Conservation (phyloP, 2,888 invertebrate genomes). For the Fissipunctia ypsillon region DNA sequence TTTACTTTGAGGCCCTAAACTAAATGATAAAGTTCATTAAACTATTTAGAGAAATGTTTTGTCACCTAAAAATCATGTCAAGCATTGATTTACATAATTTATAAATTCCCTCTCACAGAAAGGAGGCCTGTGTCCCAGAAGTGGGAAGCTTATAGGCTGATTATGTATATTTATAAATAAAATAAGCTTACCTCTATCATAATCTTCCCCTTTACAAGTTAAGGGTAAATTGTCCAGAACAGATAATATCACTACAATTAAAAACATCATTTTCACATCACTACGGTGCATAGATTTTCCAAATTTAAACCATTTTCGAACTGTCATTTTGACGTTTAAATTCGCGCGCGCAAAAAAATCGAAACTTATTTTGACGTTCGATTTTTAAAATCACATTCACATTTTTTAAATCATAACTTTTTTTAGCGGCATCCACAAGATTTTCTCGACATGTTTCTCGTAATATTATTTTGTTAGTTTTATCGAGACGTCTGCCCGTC, state of each 20-base stretch:
- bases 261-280: constrained; percentile 85
- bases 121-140: too few species aligned
- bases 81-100: neutral
- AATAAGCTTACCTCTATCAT: constrained; percentile 79
- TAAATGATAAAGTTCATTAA: neutral
- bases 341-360: constrained; percentile 77
- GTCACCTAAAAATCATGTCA: neutral
- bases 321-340: constrained; percentile 85
- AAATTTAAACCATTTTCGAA: constrained; percentile 83
- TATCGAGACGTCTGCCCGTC: constrained; percentile 77
- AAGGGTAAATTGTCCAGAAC: constrained; percentile 82
- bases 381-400: constrained; percentile 73
- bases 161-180: constrained; percentile 3
- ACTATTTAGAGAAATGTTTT: neutral
- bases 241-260: constrained; percentile 81
- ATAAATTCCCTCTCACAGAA: too few species aligned
- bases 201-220: constrained; percentile 77
- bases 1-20: neutral
- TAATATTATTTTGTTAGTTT: constrained; percentile 59
- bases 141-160: too few species aligned
- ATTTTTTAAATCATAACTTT: constrained; percentile 73
- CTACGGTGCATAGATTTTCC: constrained; percentile 76
- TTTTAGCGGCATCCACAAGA: constrained; percentile 76
- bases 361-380: constrained; percentile 60
- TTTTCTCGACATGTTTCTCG: constrained; percentile 82